Base-by-base conservation (phyloP, 2,888 invertebrate genomes). In the Therioaphis trifolii region DNA sequence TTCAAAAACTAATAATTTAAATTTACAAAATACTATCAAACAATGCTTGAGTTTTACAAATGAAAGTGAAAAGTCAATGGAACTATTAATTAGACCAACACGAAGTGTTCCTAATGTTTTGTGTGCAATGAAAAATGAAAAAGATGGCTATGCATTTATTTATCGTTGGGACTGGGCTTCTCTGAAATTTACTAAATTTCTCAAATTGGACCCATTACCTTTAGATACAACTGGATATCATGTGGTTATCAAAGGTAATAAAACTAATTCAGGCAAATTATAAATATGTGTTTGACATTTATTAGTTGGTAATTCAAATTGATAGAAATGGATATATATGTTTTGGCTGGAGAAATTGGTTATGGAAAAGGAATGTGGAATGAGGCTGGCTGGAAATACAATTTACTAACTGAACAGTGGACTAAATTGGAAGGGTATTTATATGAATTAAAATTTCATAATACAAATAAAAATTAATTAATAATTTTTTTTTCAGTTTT, bases 151-250 rank as follows among this genome's bases (percentile, higher is more conserved):
- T 52, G 40, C 52, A 4, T 52, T 24, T 52, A 52, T 78, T 4
- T 66, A 68, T 4, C 46, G 49, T 11, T 78, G 78, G 78, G 52
- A 78, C 18, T 78, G 78, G 68, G 1, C 5, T 12, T 2, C 15
- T 15, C 7, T 52, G 35, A 49, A 68, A 15, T 78, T 78, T 52
- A 12, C 0, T 27, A 49, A 40, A 5, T 68, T 52, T 29, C 3
- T 78, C 3, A 63, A 52, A 78, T 18, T 78, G 15, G 66, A 78
- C 24, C 78, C 78, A 49, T 52, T 78, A 35, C 66, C 78, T 78
- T 15, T 21, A 5, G 21, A 68, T 52, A 35, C 68, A 35, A 35
- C 18, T 52, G 78, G 68, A 15, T 78, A 78, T 52, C 49, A 68
- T 24, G 78, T 78, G 21, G 5, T 78, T 24, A 21, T 52, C 21